Conservation (phyloP, 2,797 vertebrate genomes). For the Setipinna tenuifilis region DNA sequence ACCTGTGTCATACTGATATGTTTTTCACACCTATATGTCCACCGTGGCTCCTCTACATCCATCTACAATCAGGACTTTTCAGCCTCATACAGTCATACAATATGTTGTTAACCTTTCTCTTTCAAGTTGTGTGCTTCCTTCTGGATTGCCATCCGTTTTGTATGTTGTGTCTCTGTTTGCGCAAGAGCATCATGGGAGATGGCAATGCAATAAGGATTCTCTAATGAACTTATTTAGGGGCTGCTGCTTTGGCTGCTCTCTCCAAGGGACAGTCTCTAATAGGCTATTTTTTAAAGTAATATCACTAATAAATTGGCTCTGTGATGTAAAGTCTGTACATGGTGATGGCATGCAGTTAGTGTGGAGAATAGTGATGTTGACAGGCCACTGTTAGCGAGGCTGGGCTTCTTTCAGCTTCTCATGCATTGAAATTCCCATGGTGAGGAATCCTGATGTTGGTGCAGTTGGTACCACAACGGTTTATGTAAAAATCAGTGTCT, state of each 20-base stretch:
- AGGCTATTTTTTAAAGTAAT: not conserved
- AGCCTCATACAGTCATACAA: not conserved
- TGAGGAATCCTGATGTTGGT: too few relatives aligned
- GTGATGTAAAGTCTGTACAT: conserved; percentile 9
- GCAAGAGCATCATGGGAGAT: not conserved
- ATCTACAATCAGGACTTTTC: not conserved
- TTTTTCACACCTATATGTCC: not conserved
- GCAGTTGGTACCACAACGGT: too few relatives aligned
- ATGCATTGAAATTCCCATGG: not conserved
- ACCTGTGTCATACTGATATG: not conserved
- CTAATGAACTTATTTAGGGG: conserved; percentile 17
- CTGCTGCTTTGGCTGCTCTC: conserved; percentile 18
- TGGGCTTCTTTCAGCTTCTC: not conserved
- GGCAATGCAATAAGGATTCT: conserved; percentile 7
- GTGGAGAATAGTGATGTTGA: conserved; percentile 1
- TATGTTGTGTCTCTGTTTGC: not conserved
- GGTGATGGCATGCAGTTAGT: not conserved
- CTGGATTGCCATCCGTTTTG: not conserved
- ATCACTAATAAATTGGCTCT: not conserved
- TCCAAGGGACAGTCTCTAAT: not conserved
- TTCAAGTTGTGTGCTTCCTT: not conserved
- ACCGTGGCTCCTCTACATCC: not conserved
- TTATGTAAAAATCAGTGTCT: too few relatives aligned
- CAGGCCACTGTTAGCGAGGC: not conserved
- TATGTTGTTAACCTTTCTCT: not conserved